These are phyloP conservation scores for Mesorhabditis spiculigera DNA, from an alignment of 2,888 invertebrate species.

Conservation along the genomic window DNA sequence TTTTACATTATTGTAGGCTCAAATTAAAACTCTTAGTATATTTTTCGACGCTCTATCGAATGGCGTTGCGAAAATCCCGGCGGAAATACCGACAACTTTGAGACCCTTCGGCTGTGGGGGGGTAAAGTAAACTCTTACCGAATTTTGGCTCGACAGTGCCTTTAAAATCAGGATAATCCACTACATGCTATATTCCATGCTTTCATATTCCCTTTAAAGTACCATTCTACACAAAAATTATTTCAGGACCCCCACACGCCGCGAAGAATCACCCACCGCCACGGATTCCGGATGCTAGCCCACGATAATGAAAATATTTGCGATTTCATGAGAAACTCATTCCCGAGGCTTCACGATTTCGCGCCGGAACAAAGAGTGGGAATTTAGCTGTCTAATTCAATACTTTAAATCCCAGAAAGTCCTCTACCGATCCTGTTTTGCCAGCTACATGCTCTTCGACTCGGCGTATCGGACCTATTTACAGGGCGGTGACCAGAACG, in stretches of 20 bases:
- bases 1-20: no score
- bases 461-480: neutral
- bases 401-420: neutral
- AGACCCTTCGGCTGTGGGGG: no score
- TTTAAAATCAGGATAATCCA: no score
- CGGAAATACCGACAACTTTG: no score
- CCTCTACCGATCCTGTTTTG: conserved; percentile 6
- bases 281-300: conserved; percentile 6
- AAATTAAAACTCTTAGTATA: no score
- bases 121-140: no score
- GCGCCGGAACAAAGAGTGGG: neutral
- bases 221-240: neutral
- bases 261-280: neutral
- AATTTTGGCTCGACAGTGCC: neutral
- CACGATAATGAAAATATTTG: conserved; percentile 1
- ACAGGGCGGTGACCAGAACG: neutral
- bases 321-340: neutral
- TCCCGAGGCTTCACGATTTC: neutral
- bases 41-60: no score
- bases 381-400: neutral
- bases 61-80: no score
- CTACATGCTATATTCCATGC: no score
- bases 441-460: neutral
- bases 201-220: neutral
- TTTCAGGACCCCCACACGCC: neutral